Percentiles rank a stretch among this genome's conserved stretches.
Conservation (phyloP, 2,113 vertebrate genomes). For the Brachirus orientalis region DNA sequence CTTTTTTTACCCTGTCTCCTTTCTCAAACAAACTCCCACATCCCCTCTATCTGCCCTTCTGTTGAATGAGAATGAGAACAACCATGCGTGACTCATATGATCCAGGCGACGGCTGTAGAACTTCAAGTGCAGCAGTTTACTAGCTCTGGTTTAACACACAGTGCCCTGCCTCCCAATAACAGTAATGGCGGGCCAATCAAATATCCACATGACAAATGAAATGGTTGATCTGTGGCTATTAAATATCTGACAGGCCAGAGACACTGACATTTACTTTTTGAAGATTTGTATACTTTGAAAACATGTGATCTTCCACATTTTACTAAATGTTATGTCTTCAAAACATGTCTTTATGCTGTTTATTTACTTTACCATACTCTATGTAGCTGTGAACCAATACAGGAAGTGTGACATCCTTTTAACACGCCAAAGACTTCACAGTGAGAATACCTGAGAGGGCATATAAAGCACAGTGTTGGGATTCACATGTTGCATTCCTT, state of each 20-base stretch:
- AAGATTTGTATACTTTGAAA: too few relatives aligned
- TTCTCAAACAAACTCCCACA: slow-evolving; percentile 17
- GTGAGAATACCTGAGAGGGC: too few relatives aligned
- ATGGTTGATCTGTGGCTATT: neutral
- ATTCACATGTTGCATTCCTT: neutral
- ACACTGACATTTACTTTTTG: too few relatives aligned
- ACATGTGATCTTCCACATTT: too few relatives aligned
- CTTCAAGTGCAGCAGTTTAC: slow-evolving; percentile 4
- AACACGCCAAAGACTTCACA: neutral
- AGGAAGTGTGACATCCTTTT: neutral
- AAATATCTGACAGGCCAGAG: neutral
- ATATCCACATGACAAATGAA: slow-evolving; percentile 40
- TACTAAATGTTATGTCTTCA: too few relatives aligned
- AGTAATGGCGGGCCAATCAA: slow-evolving; percentile 21
- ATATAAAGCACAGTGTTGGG: neutral
- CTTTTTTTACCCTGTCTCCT: neutral
- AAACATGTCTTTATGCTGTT: neutral
- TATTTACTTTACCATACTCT: slow-evolving; percentile 1
- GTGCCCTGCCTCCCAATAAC: neutral
- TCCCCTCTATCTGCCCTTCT: neutral
- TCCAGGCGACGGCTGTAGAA: slow-evolving; percentile 11
- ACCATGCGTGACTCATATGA: slow-evolving; percentile 9
- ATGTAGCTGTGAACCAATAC: neutral
- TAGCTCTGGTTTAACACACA: slow-evolving; percentile 35
- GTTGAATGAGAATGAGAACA: slow-evolving; percentile 23